Conservation (phyloP, 1,140 invertebrate genomes). For the Macrosteles quadrilineatus region DNA sequence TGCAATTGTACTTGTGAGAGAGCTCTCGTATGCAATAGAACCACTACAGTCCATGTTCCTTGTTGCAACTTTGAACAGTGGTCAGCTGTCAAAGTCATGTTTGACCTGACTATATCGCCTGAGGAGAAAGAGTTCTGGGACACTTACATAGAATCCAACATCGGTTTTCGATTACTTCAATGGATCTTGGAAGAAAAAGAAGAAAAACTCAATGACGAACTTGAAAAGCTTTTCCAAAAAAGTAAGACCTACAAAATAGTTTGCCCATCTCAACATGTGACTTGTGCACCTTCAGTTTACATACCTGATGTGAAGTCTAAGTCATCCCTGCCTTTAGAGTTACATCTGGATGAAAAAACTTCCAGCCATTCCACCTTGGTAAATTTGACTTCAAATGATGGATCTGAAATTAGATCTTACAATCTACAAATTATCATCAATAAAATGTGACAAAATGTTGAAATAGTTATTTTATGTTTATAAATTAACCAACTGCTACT, state of each 20-base stretch:
- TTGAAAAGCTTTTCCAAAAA: background rate
- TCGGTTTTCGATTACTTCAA: conserved; percentile 6
- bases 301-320: background rate
- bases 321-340: background rate
- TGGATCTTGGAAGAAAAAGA: conserved; percentile 17
- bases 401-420: background rate
- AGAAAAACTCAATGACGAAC: background rate
- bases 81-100: background rate
- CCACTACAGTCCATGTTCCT: background rate
- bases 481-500: too few relatives aligned
- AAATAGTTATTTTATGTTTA: too few relatives aligned
- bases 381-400: background rate
- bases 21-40: background rate
- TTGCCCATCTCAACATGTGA: background rate
- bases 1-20: background rate
- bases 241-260: conserved; percentile 9
- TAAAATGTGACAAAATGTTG: too few relatives aligned
- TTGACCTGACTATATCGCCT: background rate
- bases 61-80: conserved; percentile 14
- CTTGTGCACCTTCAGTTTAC: background rate
- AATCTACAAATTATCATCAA: background rate
- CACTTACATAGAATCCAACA: conserved; percentile 17
- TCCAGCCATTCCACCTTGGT: background rate
- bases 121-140: conserved; percentile 22
- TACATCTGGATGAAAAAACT: background rate